Conservation (phyloP, 2,113 vertebrate species). For the Dromiciops gliroides region DNA sequence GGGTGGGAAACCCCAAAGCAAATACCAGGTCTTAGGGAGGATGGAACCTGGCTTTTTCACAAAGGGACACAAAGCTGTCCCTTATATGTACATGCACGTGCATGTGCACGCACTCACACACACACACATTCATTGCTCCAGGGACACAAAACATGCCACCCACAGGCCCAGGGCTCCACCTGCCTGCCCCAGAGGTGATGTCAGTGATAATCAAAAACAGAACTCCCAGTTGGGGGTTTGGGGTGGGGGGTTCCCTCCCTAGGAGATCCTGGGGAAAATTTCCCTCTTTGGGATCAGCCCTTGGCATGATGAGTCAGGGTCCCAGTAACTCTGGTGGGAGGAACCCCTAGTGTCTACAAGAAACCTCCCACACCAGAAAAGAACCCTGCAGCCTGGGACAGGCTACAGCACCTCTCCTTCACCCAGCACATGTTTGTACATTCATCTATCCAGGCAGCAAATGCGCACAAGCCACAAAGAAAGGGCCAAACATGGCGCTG, state of each 20-base stretch:
- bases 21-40: background rate
- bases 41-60: background rate
- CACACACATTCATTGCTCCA: background rate
- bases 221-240: background rate
- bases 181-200: conserved; percentile 53
- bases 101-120: background rate
- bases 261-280: background rate
- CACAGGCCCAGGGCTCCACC: conserved; percentile 25
- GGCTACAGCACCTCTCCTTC: background rate
- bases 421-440: background rate
- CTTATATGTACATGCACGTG: background rate
- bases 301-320: background rate
- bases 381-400: background rate
- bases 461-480: background rate
- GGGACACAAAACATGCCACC: background rate
- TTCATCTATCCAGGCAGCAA: background rate
- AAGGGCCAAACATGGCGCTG: background rate
- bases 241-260: background rate
- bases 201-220: background rate
- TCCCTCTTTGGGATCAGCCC: background rate
- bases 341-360: background rate
- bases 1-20: background rate
- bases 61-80: no score
- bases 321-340: background rate
- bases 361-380: background rate